Evolutionary conservation across 2,113 vertebrate species (phyloP), one percentile per base, ranked within the genome.

Genomic region (Spea bombifrons): DNA sequence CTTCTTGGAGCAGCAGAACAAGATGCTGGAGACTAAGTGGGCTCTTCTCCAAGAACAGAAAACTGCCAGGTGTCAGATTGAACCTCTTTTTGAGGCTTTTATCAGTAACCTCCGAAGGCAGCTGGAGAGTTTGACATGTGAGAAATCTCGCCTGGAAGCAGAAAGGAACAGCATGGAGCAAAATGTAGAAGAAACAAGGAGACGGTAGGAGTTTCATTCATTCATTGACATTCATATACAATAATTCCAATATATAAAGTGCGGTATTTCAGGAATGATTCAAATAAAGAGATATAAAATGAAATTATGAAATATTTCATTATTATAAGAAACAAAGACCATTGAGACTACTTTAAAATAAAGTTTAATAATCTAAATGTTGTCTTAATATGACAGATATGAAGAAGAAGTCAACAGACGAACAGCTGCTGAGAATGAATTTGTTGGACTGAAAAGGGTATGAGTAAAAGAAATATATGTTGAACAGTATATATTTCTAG

Each of bases 161-260:
- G 96, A 98, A 76, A 91, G 97, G 68, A 94, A 83, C 85, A 96
- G 85, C 88, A 94, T 96, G 95, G 93, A 95, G 82, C 91, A 91
- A 61, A 73, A 94, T 0, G 97, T 98, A 12, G 96, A 99, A 83
- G 96, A 98, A 86, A 96, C 95, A 83, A 99, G 97, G 90, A 93
- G 72, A 78, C 97, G 95, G 96, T 99, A 83, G 92, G 95, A 59
- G 4, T 9, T 12, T 30, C 30, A 30, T 30, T 30, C 30, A 30
- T 30, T 30, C 30, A 30, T 30, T 30, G 30, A 30, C 30, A 30
- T 30, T 30, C 30, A 30, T 30, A 30, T 30, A 30, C 30, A 30
- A 30, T 30, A 30, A 30, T 30, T 30, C 30, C 30, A 30, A 30
- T 30, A 2, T 30, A 30, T 30, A 30, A 30, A 30, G 30, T 30